A percentile compares a stretch with the other conserved stretches of the same genome.
phyloP scores from a whole-genome alignment of 1,140 invertebrate species.

The Caenorhabditis remanei region DNA sequence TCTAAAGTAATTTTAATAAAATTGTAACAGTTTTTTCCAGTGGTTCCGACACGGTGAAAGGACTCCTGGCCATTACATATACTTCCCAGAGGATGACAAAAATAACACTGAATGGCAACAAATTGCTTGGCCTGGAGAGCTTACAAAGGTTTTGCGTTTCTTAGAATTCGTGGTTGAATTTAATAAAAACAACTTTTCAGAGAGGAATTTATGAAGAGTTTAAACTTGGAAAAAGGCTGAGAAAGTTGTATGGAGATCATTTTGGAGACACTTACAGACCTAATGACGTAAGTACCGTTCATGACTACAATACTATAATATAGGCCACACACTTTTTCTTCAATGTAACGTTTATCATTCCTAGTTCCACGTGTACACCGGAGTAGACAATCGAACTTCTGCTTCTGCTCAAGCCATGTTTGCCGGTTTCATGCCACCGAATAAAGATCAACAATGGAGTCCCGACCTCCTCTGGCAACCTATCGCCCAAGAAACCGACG shows the following conservation, averaged over 20 bases:
- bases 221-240: constrained; percentile 7
- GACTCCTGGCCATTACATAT: constrained; percentile 34
- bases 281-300: background rate
- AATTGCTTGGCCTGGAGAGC: constrained; percentile 42
- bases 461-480: constrained; percentile 26
- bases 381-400: constrained; percentile 54
- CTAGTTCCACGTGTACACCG: constrained; percentile 44
- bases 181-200: constrained; percentile 6
- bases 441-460: constrained; percentile 38
- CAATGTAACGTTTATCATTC: background rate
- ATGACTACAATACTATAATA: too few relatives aligned
- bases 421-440: constrained; percentile 45
- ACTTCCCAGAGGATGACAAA: constrained; percentile 16
- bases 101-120: background rate
- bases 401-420: constrained; percentile 44
- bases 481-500: constrained; percentile 33
- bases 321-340: too few relatives aligned
- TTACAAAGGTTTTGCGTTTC: constrained; percentile 39
- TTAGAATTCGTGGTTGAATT: background rate
- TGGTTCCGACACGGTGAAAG: constrained; percentile 62
- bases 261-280: constrained; percentile 49
- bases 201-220: constrained; percentile 53
- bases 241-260: constrained; percentile 37
- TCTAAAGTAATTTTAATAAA: too few relatives aligned
- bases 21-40: constrained; percentile 46